Evolutionary conservation across 2,888 invertebrate species (phyloP).

Genomic region (Oasisia sp.): DNA sequence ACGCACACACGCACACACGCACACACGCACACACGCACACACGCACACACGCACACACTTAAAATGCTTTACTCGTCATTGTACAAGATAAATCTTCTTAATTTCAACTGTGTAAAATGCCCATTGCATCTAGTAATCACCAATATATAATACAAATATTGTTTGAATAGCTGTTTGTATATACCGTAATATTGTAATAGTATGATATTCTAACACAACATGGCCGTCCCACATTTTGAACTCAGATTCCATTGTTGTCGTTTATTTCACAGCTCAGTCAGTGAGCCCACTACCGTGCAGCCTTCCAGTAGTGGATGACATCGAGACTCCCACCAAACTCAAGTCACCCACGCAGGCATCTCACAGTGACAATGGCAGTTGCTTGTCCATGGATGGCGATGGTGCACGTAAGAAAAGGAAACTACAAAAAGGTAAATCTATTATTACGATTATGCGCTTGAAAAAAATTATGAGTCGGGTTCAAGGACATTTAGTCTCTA

Average conservation of each 20-base stretch:
- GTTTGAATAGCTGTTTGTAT: background rate
- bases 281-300: background rate
- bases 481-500: background rate
- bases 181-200: background rate
- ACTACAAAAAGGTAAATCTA: background rate
- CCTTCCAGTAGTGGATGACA: background rate
- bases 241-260: background rate
- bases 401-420: background rate
- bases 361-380: background rate
- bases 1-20: too few relatives aligned
- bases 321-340: background rate
- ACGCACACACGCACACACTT: too few relatives aligned
- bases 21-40: too few relatives aligned
- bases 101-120: background rate
- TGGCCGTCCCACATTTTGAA: background rate
- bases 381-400: background rate
- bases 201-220: background rate
- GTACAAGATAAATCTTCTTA: too few relatives aligned
- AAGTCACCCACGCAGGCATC: background rate
- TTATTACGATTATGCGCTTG: background rate
- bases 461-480: background rate
- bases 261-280: background rate
- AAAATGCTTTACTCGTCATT: too few relatives aligned
- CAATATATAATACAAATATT: background rate
- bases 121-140: background rate